phyloP scores from a whole-genome alignment of 2,888 invertebrate genomes.

The Thymelicus sylvestris region DNA sequence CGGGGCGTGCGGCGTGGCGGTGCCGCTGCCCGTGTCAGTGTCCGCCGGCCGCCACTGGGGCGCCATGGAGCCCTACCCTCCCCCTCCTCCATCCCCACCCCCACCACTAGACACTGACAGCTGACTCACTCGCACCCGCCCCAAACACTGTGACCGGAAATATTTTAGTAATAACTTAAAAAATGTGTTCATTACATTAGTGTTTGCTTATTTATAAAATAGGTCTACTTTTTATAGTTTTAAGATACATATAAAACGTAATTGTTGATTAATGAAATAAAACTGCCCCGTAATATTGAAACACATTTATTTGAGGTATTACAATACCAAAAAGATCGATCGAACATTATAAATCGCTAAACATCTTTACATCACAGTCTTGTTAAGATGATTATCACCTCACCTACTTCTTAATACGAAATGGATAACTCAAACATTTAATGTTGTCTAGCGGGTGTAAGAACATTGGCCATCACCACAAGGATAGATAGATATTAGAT shows the following conservation, averaged over 20 bases:
- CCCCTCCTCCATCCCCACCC: background rate
- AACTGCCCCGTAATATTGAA: background rate
- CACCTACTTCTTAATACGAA: background rate
- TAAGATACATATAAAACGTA: background rate
- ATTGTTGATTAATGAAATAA: background rate
- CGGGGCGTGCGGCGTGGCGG: conserved; percentile 54
- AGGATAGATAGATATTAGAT: too few species aligned
- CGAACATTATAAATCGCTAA: background rate
- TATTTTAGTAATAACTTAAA: too few species aligned
- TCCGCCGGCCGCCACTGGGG: conserved; percentile 64
- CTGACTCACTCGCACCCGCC: too few species aligned
- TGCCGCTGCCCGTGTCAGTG: conserved; percentile 64
- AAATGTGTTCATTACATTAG: too few species aligned
- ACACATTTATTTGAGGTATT: background rate
- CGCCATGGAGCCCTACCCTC: conserved; percentile 48
- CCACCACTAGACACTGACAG: too few species aligned
- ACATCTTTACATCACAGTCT: background rate
- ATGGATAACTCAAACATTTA: background rate
- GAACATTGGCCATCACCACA: too few species aligned
- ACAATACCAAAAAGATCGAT: background rate
- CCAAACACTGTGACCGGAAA: too few species aligned
- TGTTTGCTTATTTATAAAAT: too few species aligned
- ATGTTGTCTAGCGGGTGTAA: too few species aligned
- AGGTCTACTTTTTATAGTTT: too few species aligned
- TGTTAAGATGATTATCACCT: background rate